phyloP scores from a whole-genome alignment of 1,140 invertebrate species.

The Spodoptera litura region DNA sequence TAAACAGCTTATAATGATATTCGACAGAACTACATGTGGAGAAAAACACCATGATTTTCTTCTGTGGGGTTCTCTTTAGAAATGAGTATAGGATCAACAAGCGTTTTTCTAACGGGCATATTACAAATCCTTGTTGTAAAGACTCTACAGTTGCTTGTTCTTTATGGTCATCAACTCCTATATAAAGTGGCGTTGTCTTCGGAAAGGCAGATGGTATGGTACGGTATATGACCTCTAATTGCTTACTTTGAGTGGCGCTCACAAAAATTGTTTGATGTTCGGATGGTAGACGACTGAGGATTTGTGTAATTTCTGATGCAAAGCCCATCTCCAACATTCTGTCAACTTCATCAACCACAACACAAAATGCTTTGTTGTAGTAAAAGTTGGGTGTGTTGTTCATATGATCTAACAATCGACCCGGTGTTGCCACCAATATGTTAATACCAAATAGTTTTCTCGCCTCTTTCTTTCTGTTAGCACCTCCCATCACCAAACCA shows the following conservation, averaged over 20 bases:
- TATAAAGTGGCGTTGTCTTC: slow-evolving; percentile 98
- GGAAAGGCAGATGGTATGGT: slow-evolving; percentile 93
- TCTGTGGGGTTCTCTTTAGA: slow-evolving; percentile 98
- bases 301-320: slow-evolving; percentile 99
- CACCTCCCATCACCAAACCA: slow-evolving; percentile 97
- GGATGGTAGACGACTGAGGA: slow-evolving; percentile 98
- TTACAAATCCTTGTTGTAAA: slow-evolving; percentile 96
- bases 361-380: slow-evolving; percentile 98
- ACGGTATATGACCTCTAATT: slow-evolving; percentile 90
- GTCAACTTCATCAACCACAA: slow-evolving; percentile 99
- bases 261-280: slow-evolving; percentile 99
- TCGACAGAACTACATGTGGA: slow-evolving; percentile 99
- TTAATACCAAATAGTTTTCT: slow-evolving; percentile 97
- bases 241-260: slow-evolving; percentile 98
- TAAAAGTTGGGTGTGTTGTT: slow-evolving; percentile 98
- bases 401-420: slow-evolving; percentile 98
- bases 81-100: slow-evolving; percentile 99
- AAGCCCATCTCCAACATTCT: slow-evolving; percentile 99
- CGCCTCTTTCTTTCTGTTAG: slow-evolving; percentile 96
- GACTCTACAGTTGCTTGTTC: slow-evolving; percentile 97
- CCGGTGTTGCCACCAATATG: slow-evolving; percentile 99
- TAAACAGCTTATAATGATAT: slow-evolving; percentile 98
- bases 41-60: slow-evolving; percentile 99
- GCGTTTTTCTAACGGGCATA: slow-evolving; percentile 98
- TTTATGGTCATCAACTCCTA: slow-evolving; percentile 96